A percentile compares a stretch with the other conserved stretches of the same genome.
phyloP scores from a whole-genome alignment of 2,113 vertebrate genomes.

The Apus apus region DNA sequence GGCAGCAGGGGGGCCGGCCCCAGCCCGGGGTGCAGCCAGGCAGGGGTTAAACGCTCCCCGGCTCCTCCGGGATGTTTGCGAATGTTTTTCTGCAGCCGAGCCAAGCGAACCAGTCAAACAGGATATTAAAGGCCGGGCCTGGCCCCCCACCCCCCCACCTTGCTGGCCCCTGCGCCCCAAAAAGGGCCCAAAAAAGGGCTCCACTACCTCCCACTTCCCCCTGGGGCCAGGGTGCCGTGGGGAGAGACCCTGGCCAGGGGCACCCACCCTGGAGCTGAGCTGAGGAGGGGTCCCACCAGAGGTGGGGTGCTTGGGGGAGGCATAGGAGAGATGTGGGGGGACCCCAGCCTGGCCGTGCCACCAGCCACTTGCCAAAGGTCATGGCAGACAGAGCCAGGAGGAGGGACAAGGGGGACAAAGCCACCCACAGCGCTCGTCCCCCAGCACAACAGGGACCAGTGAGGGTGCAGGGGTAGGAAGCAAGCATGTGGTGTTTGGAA shows the following conservation, averaged over 20 bases:
- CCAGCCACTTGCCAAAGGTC: background rate
- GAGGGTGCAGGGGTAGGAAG: background rate
- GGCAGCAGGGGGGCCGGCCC: background rate
- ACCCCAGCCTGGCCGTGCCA: background rate
- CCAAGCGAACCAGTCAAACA: conserved; percentile 71
- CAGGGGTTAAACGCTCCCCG: conserved; percentile 55
- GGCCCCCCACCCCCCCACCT: background rate
- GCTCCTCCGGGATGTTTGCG: conserved; percentile 64
- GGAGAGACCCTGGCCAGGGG: background rate
- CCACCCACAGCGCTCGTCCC: background rate
- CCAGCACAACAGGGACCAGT: background rate
- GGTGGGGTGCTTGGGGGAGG: too few species aligned
- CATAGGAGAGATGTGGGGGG: background rate
- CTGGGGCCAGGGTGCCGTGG: rapidly evolving
- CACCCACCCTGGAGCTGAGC: background rate
- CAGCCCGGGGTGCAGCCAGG: background rate
- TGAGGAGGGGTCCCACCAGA: background rate
- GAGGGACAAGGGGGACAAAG: background rate
- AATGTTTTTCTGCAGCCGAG: conserved; percentile 59
- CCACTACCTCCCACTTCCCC: background rate
- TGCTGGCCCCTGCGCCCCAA: background rate
- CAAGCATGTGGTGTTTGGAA: too few species aligned
- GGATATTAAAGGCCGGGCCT: conserved; percentile 66
- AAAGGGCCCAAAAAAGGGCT: background rate
- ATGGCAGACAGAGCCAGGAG: background rate